Base-by-base conservation (phyloP, 2,797 vertebrate species). In the Spea hammondii region DNA sequence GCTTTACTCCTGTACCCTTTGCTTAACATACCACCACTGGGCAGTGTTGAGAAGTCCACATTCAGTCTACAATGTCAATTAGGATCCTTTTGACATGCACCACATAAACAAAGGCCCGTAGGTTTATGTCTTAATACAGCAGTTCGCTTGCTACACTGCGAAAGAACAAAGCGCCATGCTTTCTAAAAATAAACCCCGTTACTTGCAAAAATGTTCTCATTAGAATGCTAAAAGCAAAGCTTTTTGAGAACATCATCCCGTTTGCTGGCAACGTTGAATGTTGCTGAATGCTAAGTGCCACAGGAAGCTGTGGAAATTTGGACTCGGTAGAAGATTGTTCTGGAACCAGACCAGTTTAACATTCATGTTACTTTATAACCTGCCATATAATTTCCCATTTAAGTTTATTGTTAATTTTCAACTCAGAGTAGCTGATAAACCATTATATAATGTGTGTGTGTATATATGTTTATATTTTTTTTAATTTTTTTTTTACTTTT, bases 401-500 rank as follows among this genome's bases (percentile, higher is more conserved):
- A 79, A 50, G n/a, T 72, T 84, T 86, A 77, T 83, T 88, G 83
- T 83, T 83, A 46, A 80, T 0, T 74, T 70, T 83, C 85, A 4
- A 51, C 50, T 84, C 67, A 60, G 51, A 65, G 1, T 59, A 79
- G 83, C 47, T 74, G 17, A 55, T 86, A 84, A 79, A 84, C 79
- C 87, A 83, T 85, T 69, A 65, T 76, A 0, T 77, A 54, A 11
- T 48, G 14, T 47, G 32, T 32, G 32, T 32, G 2, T 32, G 2
- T 32, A 3, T 32, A 32, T 32, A 32, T 32, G 2, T 32, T 1
- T 32, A 32, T 32, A 2, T 32, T 1, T 32, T 1, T 32, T 1
- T 2, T 2, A 32, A 1, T 2, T 59, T 81, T 83, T 87, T 70
- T 85, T 70, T 82, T 79, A 82, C 50, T 78, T 6, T 53, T 44